Evolutionary conservation across 2,797 vertebrate species (phyloP), one percentile per base, ranked within the genome.

Genomic region (Fratercula arctica): DNA sequence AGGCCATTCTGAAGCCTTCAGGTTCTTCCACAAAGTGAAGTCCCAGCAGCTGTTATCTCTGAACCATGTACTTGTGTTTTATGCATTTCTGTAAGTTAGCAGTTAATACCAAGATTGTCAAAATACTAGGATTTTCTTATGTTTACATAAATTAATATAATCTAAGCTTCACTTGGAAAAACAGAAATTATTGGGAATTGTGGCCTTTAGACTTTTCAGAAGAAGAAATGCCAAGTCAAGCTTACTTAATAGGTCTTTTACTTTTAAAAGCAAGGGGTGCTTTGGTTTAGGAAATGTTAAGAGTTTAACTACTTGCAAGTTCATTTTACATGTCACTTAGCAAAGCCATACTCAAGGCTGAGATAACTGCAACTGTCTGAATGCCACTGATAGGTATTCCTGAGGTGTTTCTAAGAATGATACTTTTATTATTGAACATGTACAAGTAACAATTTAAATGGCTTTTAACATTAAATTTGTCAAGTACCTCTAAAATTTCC

Each of bases 31-130:
- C 33, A 97, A 97, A 96, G 76, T 97, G 75, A 98, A 98, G 85
- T 93, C 96, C 35, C 96, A 98, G 95, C 98, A 98, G 86, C 95
- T 97, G 5, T 91, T 98, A 2, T 98, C 98, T 87, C 97, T 99
- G 86, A 99, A 98, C 92, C 98, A 98, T 8, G 75, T 99, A 74
- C 98, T 99, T 80, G 70, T 98, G 50, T 93, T 99, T 96, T 99
- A 99, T 8, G 97, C 99, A 95, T 43, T 99, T 93, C 96, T 99
- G 99, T 99, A 97, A 99, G 99, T 99, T 81, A 75, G 54, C 57
- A 70, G 19, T 64, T 66, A 50, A 48, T 80, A 59, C 29, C 31
- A 84, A 59, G 19, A 46, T 56, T 63, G 10, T 73, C 6, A 70
- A 81, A 78, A 75, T 60, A 66, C 13, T 56, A n/a, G 2, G 4